A percentile compares a stretch with the other conserved stretches of the same genome.
Evolutionary conservation across 1,140 invertebrate species (phyloP).

Genomic region (Phymastichus coffea): DNA sequence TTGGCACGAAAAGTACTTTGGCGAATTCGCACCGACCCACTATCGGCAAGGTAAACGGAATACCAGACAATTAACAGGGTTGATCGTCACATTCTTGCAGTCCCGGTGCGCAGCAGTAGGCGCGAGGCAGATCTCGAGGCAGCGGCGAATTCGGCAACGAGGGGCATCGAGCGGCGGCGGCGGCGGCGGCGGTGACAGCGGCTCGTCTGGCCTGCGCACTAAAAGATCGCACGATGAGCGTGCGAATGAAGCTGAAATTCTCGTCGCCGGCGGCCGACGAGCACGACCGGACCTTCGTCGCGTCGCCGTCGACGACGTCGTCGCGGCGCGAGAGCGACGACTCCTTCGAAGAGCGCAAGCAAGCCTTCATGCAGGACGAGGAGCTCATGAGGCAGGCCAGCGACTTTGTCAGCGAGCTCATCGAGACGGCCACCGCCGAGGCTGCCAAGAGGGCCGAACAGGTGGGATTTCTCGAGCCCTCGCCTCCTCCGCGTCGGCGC

Average conservation of each 20-base stretch:
- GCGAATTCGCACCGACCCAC: too few species aligned
- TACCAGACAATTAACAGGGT: too few species aligned
- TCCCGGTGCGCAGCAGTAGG: too few species aligned
- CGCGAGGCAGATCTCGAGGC: too few species aligned
- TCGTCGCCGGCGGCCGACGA: slow-evolving; percentile 8
- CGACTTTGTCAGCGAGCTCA: slow-evolving; percentile 51
- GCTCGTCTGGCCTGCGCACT: too few species aligned
- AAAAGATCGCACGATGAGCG: slow-evolving; percentile 21
- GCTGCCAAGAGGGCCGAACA: slow-evolving; percentile 39
- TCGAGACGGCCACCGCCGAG: slow-evolving; percentile 48
- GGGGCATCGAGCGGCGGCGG: too few species aligned
- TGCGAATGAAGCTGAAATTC: slow-evolving; percentile 23
- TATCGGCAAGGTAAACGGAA: too few species aligned
- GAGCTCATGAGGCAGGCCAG: slow-evolving; percentile 53
- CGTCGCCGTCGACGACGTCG: not conserved
- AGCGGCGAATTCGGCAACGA: too few species aligned
- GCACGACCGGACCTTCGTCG: slow-evolving; percentile 1
- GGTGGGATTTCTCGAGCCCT: not conserved
- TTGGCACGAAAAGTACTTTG: too few species aligned
- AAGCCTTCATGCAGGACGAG: slow-evolving; percentile 52
- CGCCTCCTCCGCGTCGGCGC: not conserved
- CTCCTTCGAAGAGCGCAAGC: slow-evolving; percentile 45
- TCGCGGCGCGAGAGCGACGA: too few species aligned
- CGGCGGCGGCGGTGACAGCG: too few species aligned
- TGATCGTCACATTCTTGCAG: too few species aligned